These are phyloP conservation scores for Desmodus rotundus DNA, from an alignment of 2,113 vertebrate species.

Conservation along the genomic window DNA sequence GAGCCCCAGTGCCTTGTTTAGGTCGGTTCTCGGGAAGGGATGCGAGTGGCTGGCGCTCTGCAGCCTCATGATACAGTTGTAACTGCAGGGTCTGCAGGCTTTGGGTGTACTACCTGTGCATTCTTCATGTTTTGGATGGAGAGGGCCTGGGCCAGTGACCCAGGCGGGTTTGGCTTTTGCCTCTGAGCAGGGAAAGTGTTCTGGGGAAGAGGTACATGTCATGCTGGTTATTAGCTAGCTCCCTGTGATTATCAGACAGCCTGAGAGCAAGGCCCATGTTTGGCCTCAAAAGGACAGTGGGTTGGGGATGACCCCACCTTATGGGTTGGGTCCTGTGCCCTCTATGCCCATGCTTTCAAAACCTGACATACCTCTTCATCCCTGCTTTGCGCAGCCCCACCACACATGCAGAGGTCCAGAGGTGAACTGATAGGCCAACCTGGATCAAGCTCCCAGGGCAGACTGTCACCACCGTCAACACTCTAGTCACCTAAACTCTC, in stretches of 20 bases:
- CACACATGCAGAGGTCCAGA: neutral
- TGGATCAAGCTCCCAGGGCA: neutral
- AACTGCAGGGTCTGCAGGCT: neutral
- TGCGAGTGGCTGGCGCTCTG: neutral
- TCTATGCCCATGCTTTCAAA: neutral
- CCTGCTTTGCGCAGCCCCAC: rapidly evolving
- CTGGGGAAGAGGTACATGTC: neutral
- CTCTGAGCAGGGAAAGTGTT: neutral
- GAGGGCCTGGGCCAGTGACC: neutral
- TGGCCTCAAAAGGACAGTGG: neutral
- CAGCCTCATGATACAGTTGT: neutral
- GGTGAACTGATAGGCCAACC: neutral
- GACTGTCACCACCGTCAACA: too few relatives aligned
- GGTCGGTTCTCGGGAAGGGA: neutral
- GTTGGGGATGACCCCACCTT: too few relatives aligned
- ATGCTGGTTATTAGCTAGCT: neutral
- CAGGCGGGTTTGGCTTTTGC: neutral
- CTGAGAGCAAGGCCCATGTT: neutral
- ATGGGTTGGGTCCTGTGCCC: neutral
- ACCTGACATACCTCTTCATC: rapidly evolving
- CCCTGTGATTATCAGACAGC: neutral
- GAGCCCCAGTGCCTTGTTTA: neutral
- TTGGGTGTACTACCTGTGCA: rapidly evolving
- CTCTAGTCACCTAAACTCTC: neutral
- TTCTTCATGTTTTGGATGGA: neutral